Evolutionary conservation across 1,140 invertebrate genomes (phyloP).

Genomic region (Zaprionus capensis): DNA sequence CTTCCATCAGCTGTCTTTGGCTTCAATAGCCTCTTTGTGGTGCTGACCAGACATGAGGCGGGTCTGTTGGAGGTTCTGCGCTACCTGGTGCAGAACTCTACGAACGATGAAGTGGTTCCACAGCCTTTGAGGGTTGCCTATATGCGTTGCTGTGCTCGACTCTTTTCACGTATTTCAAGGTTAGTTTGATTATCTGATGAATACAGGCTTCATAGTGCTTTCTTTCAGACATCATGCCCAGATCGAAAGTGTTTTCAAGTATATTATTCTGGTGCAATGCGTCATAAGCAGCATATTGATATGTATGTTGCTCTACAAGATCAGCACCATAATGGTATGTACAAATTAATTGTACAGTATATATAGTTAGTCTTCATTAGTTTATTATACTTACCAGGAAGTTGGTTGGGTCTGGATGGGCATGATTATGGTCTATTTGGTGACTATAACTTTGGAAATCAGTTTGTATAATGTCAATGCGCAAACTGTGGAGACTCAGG

Average conservation of each 20-base stretch:
- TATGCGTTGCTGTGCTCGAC: constrained; percentile 59
- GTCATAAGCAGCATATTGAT: constrained; percentile 66
- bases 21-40: constrained; percentile 69
- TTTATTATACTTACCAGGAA: constrained; percentile 36
- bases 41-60: constrained; percentile 63
- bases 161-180: constrained; percentile 62
- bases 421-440: constrained; percentile 70
- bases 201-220: neutral
- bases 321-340: constrained; percentile 63
- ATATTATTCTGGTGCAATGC: constrained; percentile 69
- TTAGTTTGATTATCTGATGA: neutral
- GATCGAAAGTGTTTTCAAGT: constrained; percentile 66
- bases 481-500: constrained; percentile 64
- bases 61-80: constrained; percentile 56
- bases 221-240: constrained; percentile 55
- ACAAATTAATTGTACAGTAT: neutral
- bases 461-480: constrained; percentile 68
- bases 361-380: neutral
- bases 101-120: constrained; percentile 45
- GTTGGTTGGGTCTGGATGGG: constrained; percentile 64
- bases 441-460: constrained; percentile 67
- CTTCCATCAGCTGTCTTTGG: constrained; percentile 58
- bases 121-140: constrained; percentile 40
- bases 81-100: constrained; percentile 58
- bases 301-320: constrained; percentile 74